Evolutionary conservation across 2,113 vertebrate species (phyloP), one percentile per base, ranked within the genome.

Genomic region (Sula dactylatra): DNA sequence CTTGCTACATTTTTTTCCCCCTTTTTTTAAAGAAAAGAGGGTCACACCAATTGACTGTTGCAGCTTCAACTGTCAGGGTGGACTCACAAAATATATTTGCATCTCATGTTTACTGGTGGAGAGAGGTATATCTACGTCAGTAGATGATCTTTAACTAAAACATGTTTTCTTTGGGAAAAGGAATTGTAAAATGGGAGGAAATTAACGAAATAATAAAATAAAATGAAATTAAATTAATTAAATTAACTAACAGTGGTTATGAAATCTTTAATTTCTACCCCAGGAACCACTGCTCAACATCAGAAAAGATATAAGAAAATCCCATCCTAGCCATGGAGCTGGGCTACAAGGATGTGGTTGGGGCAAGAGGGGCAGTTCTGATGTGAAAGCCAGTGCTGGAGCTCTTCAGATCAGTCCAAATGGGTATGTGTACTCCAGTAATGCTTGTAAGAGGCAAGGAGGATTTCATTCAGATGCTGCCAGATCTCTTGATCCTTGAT

Each of bases 401-500:
- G 4, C 13, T 86, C 61, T 56, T 80, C 66, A 80, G 16, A 76
- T 55, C 13, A 44, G 34, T 40, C n/a, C 38, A 45, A 72, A 88
- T 1, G 9, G 10, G 4, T 73, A 45, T 22, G 24, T 19, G 45
- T 22, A 15, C 50, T 34, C 25, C 13, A 82, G 38, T 71, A 87
- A 78, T 0, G 1, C 40, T 84, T 4, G 0, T 38, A 69, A 73
- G 22, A 13, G 8, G 6, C 27, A 38, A 55, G 20, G 18, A 67
- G 4, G 13, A 47, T 44, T 91, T 77, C 9, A 56, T 26, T 86
- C 20, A 65, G 8, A 50, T 72, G 34, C 26, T 5, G 3, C 22
- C n/a, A 89, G 40, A 29, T 45, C 26, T 61, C 65, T 79, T 29
- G 13, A 58, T 59, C 58, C 80, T 83, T 91, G 25, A 16, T 36